These are phyloP conservation scores for Heliornis fulica DNA, from an alignment of 2,113 vertebrate genomes.

Conservation along the genomic window DNA sequence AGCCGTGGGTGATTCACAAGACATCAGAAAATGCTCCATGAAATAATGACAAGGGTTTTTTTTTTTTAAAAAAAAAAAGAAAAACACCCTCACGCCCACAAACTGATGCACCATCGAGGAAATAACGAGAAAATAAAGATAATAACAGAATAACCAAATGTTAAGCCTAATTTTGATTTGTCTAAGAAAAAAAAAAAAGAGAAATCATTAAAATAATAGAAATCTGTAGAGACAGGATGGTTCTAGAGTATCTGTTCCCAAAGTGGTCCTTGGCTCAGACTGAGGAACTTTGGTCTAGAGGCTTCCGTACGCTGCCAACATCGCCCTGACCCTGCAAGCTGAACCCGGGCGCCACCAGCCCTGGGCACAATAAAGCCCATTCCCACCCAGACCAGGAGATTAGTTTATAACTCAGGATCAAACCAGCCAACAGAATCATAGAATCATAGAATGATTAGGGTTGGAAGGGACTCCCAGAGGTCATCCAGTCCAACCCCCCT, in stretches of 20 bases:
- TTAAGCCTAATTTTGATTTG: not conserved
- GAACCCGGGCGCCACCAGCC: not conserved
- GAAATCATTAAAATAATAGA: not conserved
- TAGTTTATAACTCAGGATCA: not conserved
- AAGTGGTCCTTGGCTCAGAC: not conserved
- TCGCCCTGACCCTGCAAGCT: not conserved
- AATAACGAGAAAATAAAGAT: not conserved
- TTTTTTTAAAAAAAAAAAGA: not conserved
- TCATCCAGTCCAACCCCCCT: no score
- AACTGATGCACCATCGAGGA: not conserved
- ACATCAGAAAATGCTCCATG: slow-evolving; percentile 19
- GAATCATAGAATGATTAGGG: no score
- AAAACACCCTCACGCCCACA: slow-evolving; percentile 3
- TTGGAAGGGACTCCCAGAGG: no score
- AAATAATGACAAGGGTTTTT: slow-evolving; percentile 33
- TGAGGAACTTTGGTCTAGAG: not conserved
- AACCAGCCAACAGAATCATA: no score
- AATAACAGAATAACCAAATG: slow-evolving; percentile 3
- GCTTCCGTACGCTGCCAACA: not conserved
- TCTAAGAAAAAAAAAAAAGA: not conserved
- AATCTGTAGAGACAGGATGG: not conserved
- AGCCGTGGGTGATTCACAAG: slow-evolving; percentile 49
- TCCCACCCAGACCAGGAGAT: not conserved
- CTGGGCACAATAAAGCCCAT: not conserved
- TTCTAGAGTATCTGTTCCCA: not conserved